Base-by-base conservation (phyloP, 2,797 vertebrate genomes). In the Myotis findleyi region DNA sequence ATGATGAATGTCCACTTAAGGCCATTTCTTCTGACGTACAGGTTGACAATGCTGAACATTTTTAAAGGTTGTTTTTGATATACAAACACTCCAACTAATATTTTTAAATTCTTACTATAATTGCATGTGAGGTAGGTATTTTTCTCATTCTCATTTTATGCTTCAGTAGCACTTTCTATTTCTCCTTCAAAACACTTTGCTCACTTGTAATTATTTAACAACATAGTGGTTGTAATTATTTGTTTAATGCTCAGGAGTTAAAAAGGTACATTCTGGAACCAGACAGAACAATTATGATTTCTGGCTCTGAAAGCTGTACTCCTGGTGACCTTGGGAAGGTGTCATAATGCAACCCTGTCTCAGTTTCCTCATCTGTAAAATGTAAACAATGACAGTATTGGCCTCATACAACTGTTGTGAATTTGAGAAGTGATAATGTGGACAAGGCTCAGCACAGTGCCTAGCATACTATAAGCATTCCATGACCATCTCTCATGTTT, bases 131-230 rank as follows among this genome's bases (percentile, higher is more conserved):
- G 66, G 59, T 38, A 86, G 53, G 51, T 69, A 38, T 89, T 93
- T 96, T 96, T 94, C 89, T 59, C 95, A 17, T 93, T 82, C 72
- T 66, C 12, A 55, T 85, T 94, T 93, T 81, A 94, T 86, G 84
- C 77, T 94, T 82, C 76, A 79, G 77, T 41, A 66, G 49, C 68
- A 76, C 38, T 94, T 87, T 55, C 10, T 89, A 93, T 69, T 85
- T 95, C 66, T 76, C 69, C 75, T 79, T 88, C 62, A 89, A 71
- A 95, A 90, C 21, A 80, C 57, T 81, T 73, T 73, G 8, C 66
- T 93, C 33, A 72, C 57, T 81, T 91, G 27, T 75, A 85, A 92
- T 96, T 87, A 91, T 96, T 93, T 89, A 95, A 92, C 84, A 86
- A 66, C 44, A 94, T 82, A 76, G 41, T 76, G 66, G 27, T 89